Evolutionary conservation across 2,797 vertebrate genomes (phyloP), one percentile per base, ranked within the genome.

Genomic region (Ciconia nigra): DNA sequence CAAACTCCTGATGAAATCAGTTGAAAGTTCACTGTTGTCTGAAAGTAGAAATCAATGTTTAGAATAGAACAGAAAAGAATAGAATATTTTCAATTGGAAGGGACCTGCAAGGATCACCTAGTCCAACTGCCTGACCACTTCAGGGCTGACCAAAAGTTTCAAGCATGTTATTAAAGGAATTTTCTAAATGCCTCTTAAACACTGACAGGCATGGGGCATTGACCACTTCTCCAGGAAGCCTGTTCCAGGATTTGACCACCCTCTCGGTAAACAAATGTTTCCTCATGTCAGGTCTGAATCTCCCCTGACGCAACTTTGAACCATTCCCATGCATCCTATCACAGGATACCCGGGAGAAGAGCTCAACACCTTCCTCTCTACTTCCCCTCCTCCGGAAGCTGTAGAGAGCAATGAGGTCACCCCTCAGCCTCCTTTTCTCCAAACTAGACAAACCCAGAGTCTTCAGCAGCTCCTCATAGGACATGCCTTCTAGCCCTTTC

Each of bases 241-340:
- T 41, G 0, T 55, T 41, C 21, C 57, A 61, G 35, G 7, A 21
- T 55, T 46, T 26, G 21, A 77, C 5, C 26, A 46, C 4, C 16
- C 20, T 46, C 19, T 15, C 7, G 5, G 19, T 11, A 39, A 66
- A 20, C 0, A 66, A 42, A 31, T 11, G 4, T 24, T 85, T 58
- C 7, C 16, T n/a, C 5, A 6, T 7, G 9, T 55, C 37, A 5
- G 11, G 6, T 66, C 7, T 59, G 41, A 66, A 18, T 4, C 2
- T 19, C 15, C 22, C 8, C 37, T 58, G 49, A 10, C 4, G 5
- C 35, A 33, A 4, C 18, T 63, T 29, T 35, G 55, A 49, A 49
- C 33, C 17, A 37, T 73, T 63, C 22, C 28, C 18, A 35, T 3
- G 1, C 0, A 0, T 59, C 25, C 19, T 51, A 2, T 8, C 10